Conservation (phyloP, 2,797 vertebrate genomes). For the Enteromius argenteus region DNA sequence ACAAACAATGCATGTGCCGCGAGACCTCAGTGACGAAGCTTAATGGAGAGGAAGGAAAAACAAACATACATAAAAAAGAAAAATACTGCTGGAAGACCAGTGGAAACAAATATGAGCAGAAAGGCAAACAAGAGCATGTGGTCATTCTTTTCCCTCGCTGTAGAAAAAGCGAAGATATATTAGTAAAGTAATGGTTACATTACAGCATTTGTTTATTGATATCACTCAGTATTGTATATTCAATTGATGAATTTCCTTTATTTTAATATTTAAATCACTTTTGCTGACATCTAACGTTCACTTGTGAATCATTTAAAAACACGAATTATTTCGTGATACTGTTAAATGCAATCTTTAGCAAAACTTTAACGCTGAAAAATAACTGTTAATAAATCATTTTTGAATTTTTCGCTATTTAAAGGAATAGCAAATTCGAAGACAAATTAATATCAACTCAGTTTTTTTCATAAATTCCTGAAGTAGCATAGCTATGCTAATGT, state of each 20-base stretch:
- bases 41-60: slow-evolving; percentile 54
- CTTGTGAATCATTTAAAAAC: slow-evolving; percentile 1
- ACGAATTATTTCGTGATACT: neutral
- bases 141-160: neutral
- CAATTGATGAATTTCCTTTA: neutral
- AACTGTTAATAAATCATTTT: neutral
- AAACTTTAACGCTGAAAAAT: neutral
- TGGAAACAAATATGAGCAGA: slow-evolving; percentile 13
- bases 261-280: neutral
- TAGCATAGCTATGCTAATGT: neutral
- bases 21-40: slow-evolving; percentile 38
- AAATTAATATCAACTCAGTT: neutral
- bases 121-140: slow-evolving; percentile 44
- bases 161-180: neutral
- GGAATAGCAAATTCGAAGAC: neutral
- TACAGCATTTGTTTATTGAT: neutral
- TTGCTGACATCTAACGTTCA: neutral
- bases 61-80: slow-evolving; percentile 35
- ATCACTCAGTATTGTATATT: neutral
- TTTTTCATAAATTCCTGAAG: neutral
- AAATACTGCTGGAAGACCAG: slow-evolving; percentile 32
- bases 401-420: neutral
- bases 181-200: neutral
- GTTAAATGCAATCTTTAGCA: neutral
- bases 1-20: slow-evolving; percentile 32